These are phyloP conservation scores for Paedocypris sp. DNA, from an alignment of 2,113 vertebrate genomes.

Conservation along the genomic window DNA sequence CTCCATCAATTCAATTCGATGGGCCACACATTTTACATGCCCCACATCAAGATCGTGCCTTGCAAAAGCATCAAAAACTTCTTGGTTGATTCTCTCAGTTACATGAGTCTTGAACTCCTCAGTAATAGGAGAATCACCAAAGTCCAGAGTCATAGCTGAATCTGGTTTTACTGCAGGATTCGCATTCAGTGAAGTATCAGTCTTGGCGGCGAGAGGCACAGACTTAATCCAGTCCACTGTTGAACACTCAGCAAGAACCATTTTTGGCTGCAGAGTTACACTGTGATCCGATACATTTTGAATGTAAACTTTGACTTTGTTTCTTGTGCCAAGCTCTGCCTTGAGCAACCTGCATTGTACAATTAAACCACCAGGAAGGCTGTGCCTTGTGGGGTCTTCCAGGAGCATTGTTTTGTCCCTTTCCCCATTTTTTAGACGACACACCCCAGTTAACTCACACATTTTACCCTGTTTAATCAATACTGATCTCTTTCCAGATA, in stretches of 20 bases:
- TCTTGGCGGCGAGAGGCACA: neutral
- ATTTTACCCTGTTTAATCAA: neutral
- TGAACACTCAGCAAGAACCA: conserved; percentile 14
- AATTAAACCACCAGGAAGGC: neutral
- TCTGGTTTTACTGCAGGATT: neutral
- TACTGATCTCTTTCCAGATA: neutral
- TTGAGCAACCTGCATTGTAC: neutral
- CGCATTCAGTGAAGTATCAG: neutral
- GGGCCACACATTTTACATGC: neutral
- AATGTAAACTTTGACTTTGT: neutral
- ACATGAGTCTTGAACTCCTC: neutral
- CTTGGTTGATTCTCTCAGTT: neutral
- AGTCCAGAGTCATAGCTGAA: neutral
- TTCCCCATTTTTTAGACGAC: neutral
- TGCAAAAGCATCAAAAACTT: neutral
- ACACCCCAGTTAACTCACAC: neutral
- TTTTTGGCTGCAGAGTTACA: neutral
- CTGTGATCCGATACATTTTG: neutral
- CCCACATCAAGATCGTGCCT: conserved; percentile 19
- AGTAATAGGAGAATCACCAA: neutral
- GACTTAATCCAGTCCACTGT: neutral
- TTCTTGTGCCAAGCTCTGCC: neutral
- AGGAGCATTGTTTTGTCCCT: neutral
- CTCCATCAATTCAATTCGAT: neutral
- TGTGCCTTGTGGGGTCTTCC: neutral